Evolutionary conservation across 2,888 invertebrate genomes (phyloP).

Genomic region (Microplitis deprimator): DNA sequence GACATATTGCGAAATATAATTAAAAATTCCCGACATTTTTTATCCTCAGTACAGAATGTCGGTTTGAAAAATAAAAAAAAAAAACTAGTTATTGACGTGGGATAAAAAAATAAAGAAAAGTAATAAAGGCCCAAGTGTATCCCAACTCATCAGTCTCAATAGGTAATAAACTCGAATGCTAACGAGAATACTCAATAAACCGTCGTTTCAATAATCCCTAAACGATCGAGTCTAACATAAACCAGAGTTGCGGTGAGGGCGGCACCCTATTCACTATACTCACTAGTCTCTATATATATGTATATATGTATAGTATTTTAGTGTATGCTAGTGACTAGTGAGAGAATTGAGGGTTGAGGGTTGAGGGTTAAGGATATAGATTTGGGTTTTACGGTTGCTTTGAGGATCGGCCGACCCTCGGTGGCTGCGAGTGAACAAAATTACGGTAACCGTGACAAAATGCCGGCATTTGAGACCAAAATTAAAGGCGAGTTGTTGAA

Average conservation of each 20-base stretch:
- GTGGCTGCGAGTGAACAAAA: neutral
- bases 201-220: conserved; percentile 9
- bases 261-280: conserved; percentile 1
- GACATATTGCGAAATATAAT: too few relatives aligned
- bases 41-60: neutral
- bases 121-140: neutral
- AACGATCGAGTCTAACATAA: neutral
- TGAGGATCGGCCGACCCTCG: neutral
- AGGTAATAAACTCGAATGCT: neutral
- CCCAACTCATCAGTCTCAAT: neutral
- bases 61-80: neutral
- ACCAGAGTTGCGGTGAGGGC: conserved; percentile 1
- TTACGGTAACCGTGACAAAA: neutral
- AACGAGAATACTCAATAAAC: conserved; percentile 12
- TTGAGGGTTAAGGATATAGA: neutral
- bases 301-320: neutral
- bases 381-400: neutral
- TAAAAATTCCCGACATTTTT: too few relatives aligned
- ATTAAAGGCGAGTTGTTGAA: neutral
- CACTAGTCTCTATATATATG: neutral
- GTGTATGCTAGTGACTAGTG: neutral
- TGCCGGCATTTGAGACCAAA: neutral
- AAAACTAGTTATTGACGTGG: neutral
- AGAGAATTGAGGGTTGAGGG: neutral
- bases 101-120: neutral